A percentile compares a stretch with the other conserved stretches of the same genome.
phyloP scores from a whole-genome alignment of 1,140 invertebrate genomes.

The Rhopalosiphum maidis region DNA sequence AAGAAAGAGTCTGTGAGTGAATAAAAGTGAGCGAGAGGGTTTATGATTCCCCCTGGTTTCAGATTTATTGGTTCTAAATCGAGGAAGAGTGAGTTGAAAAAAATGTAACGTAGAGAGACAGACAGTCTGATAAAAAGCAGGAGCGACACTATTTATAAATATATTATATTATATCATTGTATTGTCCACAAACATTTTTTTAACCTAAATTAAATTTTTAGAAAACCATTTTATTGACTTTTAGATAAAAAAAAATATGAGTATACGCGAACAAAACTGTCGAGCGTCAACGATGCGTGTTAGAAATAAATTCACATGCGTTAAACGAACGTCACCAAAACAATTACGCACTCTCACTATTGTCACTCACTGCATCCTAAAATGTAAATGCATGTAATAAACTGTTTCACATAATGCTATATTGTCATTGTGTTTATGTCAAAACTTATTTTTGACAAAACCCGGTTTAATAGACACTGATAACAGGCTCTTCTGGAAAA shows the following conservation, averaged over 20 bases:
- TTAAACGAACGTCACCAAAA: background rate
- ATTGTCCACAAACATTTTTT: background rate
- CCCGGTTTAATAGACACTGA: background rate
- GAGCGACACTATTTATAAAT: background rate
- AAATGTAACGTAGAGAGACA: background rate
- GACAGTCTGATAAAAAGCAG: background rate
- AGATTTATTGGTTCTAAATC: background rate
- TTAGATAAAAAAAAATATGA: background rate
- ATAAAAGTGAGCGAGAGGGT: background rate
- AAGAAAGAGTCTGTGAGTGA: background rate
- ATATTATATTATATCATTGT: no score
- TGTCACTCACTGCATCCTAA: background rate
- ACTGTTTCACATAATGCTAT: background rate
- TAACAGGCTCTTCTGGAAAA: background rate
- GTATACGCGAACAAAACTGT: background rate
- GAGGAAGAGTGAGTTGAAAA: background rate
- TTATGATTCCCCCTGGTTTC: background rate
- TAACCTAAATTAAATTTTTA: background rate
- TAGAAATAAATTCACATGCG: background rate
- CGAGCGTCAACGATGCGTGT: background rate
- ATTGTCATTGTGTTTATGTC: background rate
- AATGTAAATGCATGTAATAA: background rate
- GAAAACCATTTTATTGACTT: background rate
- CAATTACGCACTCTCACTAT: background rate
- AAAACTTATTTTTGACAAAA: background rate